phyloP scores from a whole-genome alignment of 1,140 invertebrate genomes.

The Drosophila seguyi region DNA sequence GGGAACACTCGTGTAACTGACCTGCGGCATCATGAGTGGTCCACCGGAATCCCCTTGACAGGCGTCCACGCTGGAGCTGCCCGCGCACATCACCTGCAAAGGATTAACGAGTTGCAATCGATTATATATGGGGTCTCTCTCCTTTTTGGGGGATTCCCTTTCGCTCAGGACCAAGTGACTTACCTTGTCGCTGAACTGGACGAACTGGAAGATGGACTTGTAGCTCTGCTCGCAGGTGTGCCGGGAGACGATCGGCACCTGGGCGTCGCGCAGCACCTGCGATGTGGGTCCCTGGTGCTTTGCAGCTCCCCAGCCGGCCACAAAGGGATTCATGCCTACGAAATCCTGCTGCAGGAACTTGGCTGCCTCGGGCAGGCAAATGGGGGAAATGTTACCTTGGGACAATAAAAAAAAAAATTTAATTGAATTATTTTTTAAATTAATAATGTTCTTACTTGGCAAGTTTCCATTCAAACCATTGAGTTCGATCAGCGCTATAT shows the following conservation, averaged over 20 bases:
- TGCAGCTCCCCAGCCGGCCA: conserved; percentile 86
- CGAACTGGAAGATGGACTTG: conserved; percentile 85
- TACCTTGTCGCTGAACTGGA: conserved; percentile 77
- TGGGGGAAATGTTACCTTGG: conserved; percentile 88
- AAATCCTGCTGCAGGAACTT: conserved; percentile 85
- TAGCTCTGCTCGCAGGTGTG: conserved; percentile 89
- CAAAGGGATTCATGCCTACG: conserved; percentile 86
- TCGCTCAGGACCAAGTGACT: conserved; percentile 9
- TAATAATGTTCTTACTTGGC: conserved; percentile 12
- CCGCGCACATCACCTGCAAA: conserved; percentile 81
- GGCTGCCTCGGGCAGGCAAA: conserved; percentile 89
- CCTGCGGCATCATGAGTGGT: conserved; percentile 88
- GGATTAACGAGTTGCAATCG: conserved; percentile 1
- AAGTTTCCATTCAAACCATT: conserved; percentile 12
- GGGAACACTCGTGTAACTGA: conserved; percentile 49
- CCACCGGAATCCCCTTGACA: conserved; percentile 96
- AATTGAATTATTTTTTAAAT: background rate
- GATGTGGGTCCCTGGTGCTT: conserved; percentile 87
- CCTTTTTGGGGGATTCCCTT: conserved; percentile 11
- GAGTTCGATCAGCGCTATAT: conserved; percentile 91
- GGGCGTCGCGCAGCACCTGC: conserved; percentile 88
- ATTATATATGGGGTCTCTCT: background rate
- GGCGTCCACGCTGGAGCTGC: conserved; percentile 89
- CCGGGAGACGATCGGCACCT: conserved; percentile 90
- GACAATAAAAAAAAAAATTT: no score